Evolutionary conservation across 2,797 vertebrate species (phyloP), one percentile per base, ranked within the genome.

Genomic region (Gila robusta): DNA sequence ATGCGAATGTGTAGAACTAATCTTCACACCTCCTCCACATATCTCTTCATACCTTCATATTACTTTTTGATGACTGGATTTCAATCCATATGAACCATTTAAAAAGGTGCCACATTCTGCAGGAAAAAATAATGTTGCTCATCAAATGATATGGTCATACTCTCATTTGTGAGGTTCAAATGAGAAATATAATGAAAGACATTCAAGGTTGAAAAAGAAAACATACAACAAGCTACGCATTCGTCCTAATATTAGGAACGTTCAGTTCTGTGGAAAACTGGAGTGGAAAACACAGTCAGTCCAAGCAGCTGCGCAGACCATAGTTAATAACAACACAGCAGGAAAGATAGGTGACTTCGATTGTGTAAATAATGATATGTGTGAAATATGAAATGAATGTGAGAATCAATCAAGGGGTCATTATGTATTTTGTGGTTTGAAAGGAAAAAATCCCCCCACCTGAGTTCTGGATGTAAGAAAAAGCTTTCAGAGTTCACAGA

Each of bases 401-500:
- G 39, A 66, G 35, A 44, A 79, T 66, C 5, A 41, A 47, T 66
- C 59, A 47, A 19, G 9, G 37, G n/a, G 8, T 47, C 2, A n/a
- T 77, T 69, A 52, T 54, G 37, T 23, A 14, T 32, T 79, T 32
- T 74, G 52, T 35, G 26, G 59, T 26, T 62, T 62, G 16, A 28
- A 11, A 74, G 23, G 35, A 26, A 74, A 21, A 41, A 32, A 26
- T 59, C 8, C 19, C 44, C 32, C 47, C 4, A 69, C 19, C 49
- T 69, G 59, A 28, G 41, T 7, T 54, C 44, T 56, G 17, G 73
- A 49, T 66, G 66, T 70, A 74, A 44, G 79, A 81, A 83, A 83
- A 83, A 64, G 70, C 79, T 54, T 47, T 19, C 7, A 12, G 59
- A 14, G 49, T 5, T 64, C 52, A 52, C 28, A 72, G 37, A 72